Base-by-base conservation (phyloP, 1,140 invertebrate genomes). In the Scylla paramamosain region DNA sequence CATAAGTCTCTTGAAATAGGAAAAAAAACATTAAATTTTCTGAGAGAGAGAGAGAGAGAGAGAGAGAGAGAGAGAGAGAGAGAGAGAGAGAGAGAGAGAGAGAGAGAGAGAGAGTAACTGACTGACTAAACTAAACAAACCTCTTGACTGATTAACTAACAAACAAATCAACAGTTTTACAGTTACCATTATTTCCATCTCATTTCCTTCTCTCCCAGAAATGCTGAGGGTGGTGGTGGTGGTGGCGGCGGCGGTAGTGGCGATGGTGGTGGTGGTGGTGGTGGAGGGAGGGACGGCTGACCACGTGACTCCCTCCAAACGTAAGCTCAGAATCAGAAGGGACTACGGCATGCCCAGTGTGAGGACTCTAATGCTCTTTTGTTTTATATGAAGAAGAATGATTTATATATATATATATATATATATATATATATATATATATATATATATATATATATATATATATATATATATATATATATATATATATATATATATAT, bases 401-500 rank as follows among this genome's bases (percentile, higher is more conserved):
- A 28, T 31, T 87, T 91, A 52, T 91, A 59, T 91, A 48, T 91
- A 90, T 90, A 46, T 46, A 90, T 90, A 90, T 90, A 90, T 90
- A 90, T 90, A 90, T 87, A 87, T 87, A 87, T 87, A 87, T 87
- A 87, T 87, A 87, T 87, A 87, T 87, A 87, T 87, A 87, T 87
- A 87, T 87, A 87, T 87, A 87, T 87, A 87, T 87, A 90, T 52
- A 90, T 52, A 52, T 45, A 90, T 46, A 90, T 52, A 90, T 52
- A 90, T 90, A 46, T 90, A 90, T 46, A 46, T 52, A 90, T 52
- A 90, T 52, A 90, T 87, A 87, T 87, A 87, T 87, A 87, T 46
- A 90, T 90, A 90, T 48, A 90, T 90, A 90, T 90, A 90, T 90
- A 90, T 90, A 46, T 90, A 90, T 90, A 90, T 90, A 46, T 90